Evolutionary conservation across 2,888 invertebrate species (phyloP), one percentile per base, ranked within the genome.

Genomic region (Drosophila subsilvestris): DNA sequence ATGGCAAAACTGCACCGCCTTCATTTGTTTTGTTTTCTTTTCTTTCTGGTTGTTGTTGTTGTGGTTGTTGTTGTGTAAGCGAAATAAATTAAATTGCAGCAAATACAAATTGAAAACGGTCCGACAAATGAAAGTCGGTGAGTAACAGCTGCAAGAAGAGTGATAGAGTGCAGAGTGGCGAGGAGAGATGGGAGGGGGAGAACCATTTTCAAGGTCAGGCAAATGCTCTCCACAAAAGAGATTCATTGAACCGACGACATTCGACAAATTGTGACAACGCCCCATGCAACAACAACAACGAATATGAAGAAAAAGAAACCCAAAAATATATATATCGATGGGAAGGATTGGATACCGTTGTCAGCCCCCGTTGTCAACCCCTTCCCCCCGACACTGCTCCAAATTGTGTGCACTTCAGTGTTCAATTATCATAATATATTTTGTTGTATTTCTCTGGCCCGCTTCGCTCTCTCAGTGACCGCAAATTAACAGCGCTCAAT

Each of bases 181-280:
- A 12, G 32, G 42, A 29, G 29, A 22, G 56, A 3, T 25, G 44
- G 17, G 9, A 29, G 48, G 22, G 20, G 65, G 29, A 17, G 50
- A 25, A 82, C 75, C 53, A 79, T 77, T 82, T 83, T 83, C 85
- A 83, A 83, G 83, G 83, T 83, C 87, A 73, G 50, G 29, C 53
- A 53, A 69, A 54, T 66, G 48, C 66, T 63, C 73, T 59, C 37
- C 54, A 53, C 56, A 72, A 37, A 27, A 75, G 68, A 87, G 72
- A 87, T 81, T 87, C 87, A 75, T 75, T 85, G 87, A 83, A 87
- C 87, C 75, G 78, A 14, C 1, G 14, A 49, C 55, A 42, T 60
- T 71, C 56, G 62, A 63, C 71, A 72, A 72, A 63, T 72, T 72
- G 73, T 72, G 71, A 72, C 73, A 72, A 72, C 71, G 71, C 71